Evolutionary conservation across 2,797 vertebrate genomes (phyloP), one percentile per base, ranked within the genome.

Genomic region (Takifugu rubripes): DNA sequence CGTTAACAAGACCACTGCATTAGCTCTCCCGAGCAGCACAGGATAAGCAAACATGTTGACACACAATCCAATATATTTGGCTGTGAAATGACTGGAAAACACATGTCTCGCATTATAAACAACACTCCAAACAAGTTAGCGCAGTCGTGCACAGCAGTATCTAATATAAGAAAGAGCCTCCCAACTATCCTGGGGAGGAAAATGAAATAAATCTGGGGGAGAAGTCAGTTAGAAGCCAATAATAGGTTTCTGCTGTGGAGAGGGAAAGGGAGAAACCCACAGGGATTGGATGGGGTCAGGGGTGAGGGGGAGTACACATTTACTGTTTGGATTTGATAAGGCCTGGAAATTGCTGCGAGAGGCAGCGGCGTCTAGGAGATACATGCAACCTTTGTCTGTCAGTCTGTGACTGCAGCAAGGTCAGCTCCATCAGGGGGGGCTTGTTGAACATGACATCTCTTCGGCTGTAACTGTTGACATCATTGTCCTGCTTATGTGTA

Each of bases 1-100:
- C 52, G 84, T 87, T 87, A 85, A 78, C 77, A 70, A 66, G 74
- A 82, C 62, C 80, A 47, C 72, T 65, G 75, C 71, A 81, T 84
- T 77, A 87, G 74, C 66, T 72, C 65, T 66, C 80, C 74, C 79
- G 52, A 66, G 59, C 54, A 70, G 72, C 58, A 43, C 25, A 40
- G 58, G 53, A 65, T 73, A 82, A 84, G 87, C 72, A 71, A 64
- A 78, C 73, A 51, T 42, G 47, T 27, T 1, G 53, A 56, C 48
- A 48, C 48, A 48, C 48, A 56, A 65, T 51, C 56, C 7, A 58
- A 55, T 64, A 68, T 24, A 31, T 46, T 59, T 66, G 62, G 53
- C 59, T 61, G 66, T 71, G 59, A 81, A 81, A 75, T 82, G 25
- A 70, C 56, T 49, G 33, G 47, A 49, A 67, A 70, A 64, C 17